Conservation (phyloP, 2,113 vertebrate genomes). For the Zingel zingel region DNA sequence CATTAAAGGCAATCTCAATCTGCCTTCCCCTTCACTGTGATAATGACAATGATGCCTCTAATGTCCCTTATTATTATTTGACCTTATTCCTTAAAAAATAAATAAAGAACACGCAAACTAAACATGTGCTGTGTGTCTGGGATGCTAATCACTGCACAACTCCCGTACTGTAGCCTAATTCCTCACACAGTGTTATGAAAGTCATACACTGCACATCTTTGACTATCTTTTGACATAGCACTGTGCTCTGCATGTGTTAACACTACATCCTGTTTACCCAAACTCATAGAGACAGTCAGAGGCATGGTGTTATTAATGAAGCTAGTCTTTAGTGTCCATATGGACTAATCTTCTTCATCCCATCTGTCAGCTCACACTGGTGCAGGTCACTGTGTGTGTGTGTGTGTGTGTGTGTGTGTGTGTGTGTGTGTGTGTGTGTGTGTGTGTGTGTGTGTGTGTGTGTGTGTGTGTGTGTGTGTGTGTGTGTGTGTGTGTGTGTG, state of each 20-base stretch:
- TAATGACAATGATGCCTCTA: slow-evolving; percentile 10
- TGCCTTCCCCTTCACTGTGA: slow-evolving; percentile 15
- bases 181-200: not conserved
- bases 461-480: not conserved
- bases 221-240: slow-evolving; percentile 31
- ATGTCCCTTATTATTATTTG: not conserved
- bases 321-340: slow-evolving; percentile 69
- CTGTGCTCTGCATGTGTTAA: slow-evolving; percentile 45
- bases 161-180: too few relatives aligned
- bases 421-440: slow-evolving; percentile 1
- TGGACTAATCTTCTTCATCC: slow-evolving; percentile 73
- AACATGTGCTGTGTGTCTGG: not conserved
- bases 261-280: slow-evolving; percentile 59
- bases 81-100: not conserved
- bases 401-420: not conserved
- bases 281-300: slow-evolving; percentile 49
- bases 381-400: slow-evolving; percentile 31
- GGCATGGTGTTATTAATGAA: slow-evolving; percentile 64
- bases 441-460: not conserved
- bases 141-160: not conserved
- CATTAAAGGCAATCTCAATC: slow-evolving; percentile 17
- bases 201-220: slow-evolving; percentile 14
- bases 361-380: slow-evolving; percentile 69
- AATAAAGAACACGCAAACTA: not conserved
- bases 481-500: not conserved